Conservation (phyloP, 2,113 vertebrate genomes). For the Paedocypris sp. region DNA sequence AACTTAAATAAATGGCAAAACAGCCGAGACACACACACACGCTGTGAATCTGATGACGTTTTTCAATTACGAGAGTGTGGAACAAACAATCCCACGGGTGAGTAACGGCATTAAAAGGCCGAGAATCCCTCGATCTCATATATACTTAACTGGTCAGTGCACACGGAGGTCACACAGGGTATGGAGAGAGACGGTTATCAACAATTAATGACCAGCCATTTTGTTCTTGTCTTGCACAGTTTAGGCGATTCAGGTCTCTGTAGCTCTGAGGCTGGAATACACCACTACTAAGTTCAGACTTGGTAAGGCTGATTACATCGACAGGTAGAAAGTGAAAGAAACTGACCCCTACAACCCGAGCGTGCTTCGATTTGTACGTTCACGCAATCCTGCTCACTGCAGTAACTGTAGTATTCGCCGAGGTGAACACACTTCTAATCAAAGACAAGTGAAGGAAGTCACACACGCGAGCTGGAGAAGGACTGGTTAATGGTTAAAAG, state of each 20-base stretch:
- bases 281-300: constrained; percentile 15
- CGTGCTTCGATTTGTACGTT: constrained; percentile 28
- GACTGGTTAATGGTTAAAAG: no score
- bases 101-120: constrained; percentile 24
- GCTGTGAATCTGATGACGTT: constrained; percentile 19
- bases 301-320: constrained; percentile 34
- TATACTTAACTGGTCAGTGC: constrained; percentile 34
- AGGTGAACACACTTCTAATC: neutral
- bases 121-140: constrained; percentile 24
- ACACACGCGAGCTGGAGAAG: neutral
- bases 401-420: constrained; percentile 13
- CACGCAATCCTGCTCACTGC: constrained; percentile 30
- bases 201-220: constrained; percentile 37
- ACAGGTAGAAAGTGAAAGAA: constrained; percentile 34
- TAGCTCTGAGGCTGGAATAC: constrained; percentile 22
- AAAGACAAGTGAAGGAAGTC: neutral
- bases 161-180: constrained; percentile 25
- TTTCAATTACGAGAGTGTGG: constrained; percentile 36
- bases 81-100: constrained; percentile 23
- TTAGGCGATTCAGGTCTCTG: constrained; percentile 16
- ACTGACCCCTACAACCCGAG: constrained; percentile 33
- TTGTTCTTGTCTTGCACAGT: constrained; percentile 25
- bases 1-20: no score
- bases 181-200: constrained; percentile 25
- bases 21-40: no score